These are phyloP conservation scores for Periophthalmodon schlosseri DNA, from an alignment of 2,113 vertebrate species.

Conservation along the genomic window DNA sequence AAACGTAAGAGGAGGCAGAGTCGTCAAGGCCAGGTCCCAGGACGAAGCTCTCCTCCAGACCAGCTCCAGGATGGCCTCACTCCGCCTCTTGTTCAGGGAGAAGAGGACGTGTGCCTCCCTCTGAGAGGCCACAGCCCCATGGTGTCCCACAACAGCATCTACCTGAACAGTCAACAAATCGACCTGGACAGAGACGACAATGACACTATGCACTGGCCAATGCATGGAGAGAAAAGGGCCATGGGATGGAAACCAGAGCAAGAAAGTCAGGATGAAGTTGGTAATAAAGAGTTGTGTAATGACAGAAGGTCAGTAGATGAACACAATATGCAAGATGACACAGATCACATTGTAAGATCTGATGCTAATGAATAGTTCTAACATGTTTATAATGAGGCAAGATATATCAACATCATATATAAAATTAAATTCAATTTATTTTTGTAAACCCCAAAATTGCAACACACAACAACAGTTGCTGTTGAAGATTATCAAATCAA, in stretches of 20 bases:
- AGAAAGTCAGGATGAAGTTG: slow-evolving; percentile 11
- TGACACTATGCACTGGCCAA: slow-evolving; percentile 10
- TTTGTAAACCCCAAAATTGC: too few species aligned
- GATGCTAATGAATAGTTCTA: neutral
- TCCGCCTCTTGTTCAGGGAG: slow-evolving; percentile 42
- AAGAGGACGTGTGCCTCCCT: slow-evolving; percentile 57
- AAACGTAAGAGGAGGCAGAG: slow-evolving; percentile 63
- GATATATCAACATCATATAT: neutral
- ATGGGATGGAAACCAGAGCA: slow-evolving; percentile 15
- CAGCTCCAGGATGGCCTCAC: slow-evolving; percentile 20
- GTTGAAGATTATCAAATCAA: too few species aligned
- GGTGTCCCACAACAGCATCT: slow-evolving; percentile 75
- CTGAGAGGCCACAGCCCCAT: slow-evolving; percentile 61
- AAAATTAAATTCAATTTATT: too few species aligned
- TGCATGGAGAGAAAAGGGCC: neutral
- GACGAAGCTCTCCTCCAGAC: slow-evolving; percentile 33
- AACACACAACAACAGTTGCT: too few species aligned
- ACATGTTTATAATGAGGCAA: neutral
- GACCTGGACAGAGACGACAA: slow-evolving; percentile 57
- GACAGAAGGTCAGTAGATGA: slow-evolving; percentile 8
- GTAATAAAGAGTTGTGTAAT: neutral
- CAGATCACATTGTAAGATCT: slow-evolving; percentile 19
- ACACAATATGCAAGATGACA: slow-evolving; percentile 9
- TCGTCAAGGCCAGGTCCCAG: slow-evolving; percentile 38
- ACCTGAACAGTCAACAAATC: slow-evolving; percentile 80